Conservation (phyloP, 2,888 invertebrate genomes). For the Yponomeuta sedellus region DNA sequence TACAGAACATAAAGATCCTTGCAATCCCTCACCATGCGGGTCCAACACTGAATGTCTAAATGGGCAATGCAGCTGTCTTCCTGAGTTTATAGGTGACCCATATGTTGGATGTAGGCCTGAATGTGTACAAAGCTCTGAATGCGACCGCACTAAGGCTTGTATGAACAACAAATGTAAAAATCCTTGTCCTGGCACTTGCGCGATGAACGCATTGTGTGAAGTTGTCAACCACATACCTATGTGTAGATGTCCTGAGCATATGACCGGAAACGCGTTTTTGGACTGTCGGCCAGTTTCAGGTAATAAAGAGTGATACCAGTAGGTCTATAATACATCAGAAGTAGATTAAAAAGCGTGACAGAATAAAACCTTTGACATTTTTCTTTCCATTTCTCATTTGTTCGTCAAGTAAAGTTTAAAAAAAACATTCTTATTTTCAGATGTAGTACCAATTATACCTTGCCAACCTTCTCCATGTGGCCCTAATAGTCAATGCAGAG, state of each 20-base stretch:
- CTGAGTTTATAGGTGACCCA: conserved; percentile 86
- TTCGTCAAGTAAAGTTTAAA: conserved; percentile 10
- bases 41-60: conserved; percentile 82
- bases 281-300: conserved; percentile 76
- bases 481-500: conserved; percentile 78
- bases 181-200: conserved; percentile 88
- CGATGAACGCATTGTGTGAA: conserved; percentile 82
- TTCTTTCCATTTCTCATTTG: no score
- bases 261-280: conserved; percentile 83
- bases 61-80: conserved; percentile 82
- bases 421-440: conserved; percentile 42
- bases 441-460: conserved; percentile 70
- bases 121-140: conserved; percentile 85
- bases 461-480: conserved; percentile 82
- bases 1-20: conserved; percentile 69
- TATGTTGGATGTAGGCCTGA: conserved; percentile 86
- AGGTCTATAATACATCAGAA: not conserved
- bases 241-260: conserved; percentile 78
- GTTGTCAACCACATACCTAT: conserved; percentile 80
- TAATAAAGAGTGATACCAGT: conserved; percentile 31
- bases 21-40: conserved; percentile 82
- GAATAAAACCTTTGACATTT: no score
- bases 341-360: no score
- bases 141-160: conserved; percentile 82
- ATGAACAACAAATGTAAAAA: conserved; percentile 84